Percentiles rank a stretch among this genome's conserved stretches.
phyloP scores from a whole-genome alignment of 1,140 invertebrate species.

The Drepana arcuata region DNA sequence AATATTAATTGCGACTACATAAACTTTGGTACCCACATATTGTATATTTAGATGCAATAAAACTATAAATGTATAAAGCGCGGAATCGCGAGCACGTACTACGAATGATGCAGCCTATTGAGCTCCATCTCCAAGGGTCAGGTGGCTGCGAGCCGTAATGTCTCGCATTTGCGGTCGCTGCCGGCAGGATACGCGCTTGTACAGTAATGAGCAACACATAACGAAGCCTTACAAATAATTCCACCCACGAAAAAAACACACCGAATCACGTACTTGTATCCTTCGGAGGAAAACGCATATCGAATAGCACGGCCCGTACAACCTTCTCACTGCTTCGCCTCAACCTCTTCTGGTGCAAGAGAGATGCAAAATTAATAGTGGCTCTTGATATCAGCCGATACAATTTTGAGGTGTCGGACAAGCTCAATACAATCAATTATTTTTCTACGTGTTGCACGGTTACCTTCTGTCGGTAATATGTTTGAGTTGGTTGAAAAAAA shows the following conservation, averaged over 20 bases:
- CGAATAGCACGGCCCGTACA: constrained; percentile 45
- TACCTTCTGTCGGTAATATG: constrained; percentile 46
- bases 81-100: constrained; percentile 26
- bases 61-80: constrained; percentile 1
- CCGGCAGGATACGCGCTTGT: constrained; percentile 63
- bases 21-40: too few relatives aligned
- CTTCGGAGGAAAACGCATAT: constrained; percentile 66
- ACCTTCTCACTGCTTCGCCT: constrained; percentile 28
- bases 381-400: constrained; percentile 38
- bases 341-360: constrained; percentile 13
- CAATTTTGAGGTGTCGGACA: constrained; percentile 50
- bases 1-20: neutral
- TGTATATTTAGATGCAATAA: too few relatives aligned
- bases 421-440: constrained; percentile 63
- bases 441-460: constrained; percentile 46
- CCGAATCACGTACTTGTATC: constrained; percentile 66
- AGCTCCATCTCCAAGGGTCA: constrained; percentile 24
- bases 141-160: constrained; percentile 36
- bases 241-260: constrained; percentile 63
- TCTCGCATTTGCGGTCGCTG: constrained; percentile 60
- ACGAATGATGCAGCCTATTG: constrained; percentile 45
- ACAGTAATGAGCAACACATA: constrained; percentile 67
- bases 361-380: constrained; percentile 41
- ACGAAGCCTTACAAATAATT: constrained; percentile 71
- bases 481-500: constrained; percentile 33